Conservation (phyloP, 2,888 invertebrate genomes). For the Exephanes ischioxanthus region DNA sequence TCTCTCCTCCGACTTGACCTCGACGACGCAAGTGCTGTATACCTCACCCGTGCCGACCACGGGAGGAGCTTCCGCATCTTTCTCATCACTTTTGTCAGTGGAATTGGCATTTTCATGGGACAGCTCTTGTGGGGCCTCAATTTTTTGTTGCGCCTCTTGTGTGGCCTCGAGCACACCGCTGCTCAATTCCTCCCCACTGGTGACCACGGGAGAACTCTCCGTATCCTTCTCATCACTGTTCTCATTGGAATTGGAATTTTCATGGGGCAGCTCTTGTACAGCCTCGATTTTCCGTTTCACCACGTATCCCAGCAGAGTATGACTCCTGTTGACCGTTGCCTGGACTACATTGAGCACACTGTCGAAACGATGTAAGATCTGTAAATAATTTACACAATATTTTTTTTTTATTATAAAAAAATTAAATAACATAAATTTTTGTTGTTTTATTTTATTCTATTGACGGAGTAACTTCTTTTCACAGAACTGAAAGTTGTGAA, state of each 20-base stretch:
- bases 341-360: conserved; percentile 90
- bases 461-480: too few relatives aligned
- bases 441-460: too few relatives aligned
- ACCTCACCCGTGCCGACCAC: conserved; percentile 79
- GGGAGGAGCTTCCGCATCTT: conserved; percentile 72
- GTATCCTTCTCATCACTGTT: conserved; percentile 73
- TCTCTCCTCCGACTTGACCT: conserved; percentile 86
- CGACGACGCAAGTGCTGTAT: conserved; percentile 89
- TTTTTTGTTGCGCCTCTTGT: conserved; percentile 77
- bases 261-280: neutral
- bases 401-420: neutral
- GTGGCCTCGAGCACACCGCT: conserved; percentile 88
- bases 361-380: conserved; percentile 88
- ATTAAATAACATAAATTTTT: neutral
- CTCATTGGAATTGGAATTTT: conserved; percentile 7
- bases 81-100: conserved; percentile 62
- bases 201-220: conserved; percentile 62
- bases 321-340: conserved; percentile 91
- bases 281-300: conserved; percentile 86
- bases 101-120: neutral
- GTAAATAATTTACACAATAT: conserved; percentile 55
- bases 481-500: too few relatives aligned
- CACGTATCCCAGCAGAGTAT: conserved; percentile 89
- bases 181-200: conserved; percentile 86
- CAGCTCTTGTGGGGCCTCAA: conserved; percentile 86